These are phyloP conservation scores for Hetaerina titia DNA, from an alignment of 2,888 invertebrate genomes.

Conservation along the genomic window DNA sequence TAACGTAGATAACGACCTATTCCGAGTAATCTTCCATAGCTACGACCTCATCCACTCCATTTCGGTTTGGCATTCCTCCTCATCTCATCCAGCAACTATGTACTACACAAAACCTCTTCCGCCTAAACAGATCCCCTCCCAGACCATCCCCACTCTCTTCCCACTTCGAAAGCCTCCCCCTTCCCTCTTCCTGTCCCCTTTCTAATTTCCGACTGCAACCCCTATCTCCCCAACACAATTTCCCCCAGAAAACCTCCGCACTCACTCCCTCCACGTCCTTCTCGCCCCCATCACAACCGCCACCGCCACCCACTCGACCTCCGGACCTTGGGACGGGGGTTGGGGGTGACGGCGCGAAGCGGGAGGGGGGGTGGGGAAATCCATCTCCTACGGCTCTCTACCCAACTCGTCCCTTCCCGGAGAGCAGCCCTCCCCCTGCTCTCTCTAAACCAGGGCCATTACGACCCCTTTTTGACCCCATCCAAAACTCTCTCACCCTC, in stretches of 20 bases:
- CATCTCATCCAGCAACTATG: neutral
- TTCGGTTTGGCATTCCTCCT: too few relatives aligned
- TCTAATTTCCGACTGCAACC: constrained; percentile 47
- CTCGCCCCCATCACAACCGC: neutral
- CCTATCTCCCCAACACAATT: constrained; percentile 7
- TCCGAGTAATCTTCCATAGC: neutral
- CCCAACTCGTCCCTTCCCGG: neutral
- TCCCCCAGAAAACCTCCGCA: neutral
- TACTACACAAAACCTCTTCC: neutral
- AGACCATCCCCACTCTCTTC: neutral
- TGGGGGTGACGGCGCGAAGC: neutral
- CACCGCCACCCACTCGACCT: neutral
- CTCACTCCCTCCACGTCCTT: neutral
- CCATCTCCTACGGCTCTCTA: neutral
- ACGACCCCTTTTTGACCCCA: constrained; percentile 33
- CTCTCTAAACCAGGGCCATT: constrained; percentile 14
- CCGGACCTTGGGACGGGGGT: neutral
- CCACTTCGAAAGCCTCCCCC: neutral
- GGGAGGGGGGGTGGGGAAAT: neutral
- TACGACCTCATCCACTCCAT: neutral
- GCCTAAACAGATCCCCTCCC: neutral
- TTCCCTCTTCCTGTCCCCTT: constrained; percentile 15
- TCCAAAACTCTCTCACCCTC: neutral
- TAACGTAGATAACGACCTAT: neutral
- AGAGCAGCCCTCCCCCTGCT: neutral